Evolutionary conservation across 2,113 vertebrate genomes (phyloP).

Genomic region (Cynopterus brachyotis): DNA sequence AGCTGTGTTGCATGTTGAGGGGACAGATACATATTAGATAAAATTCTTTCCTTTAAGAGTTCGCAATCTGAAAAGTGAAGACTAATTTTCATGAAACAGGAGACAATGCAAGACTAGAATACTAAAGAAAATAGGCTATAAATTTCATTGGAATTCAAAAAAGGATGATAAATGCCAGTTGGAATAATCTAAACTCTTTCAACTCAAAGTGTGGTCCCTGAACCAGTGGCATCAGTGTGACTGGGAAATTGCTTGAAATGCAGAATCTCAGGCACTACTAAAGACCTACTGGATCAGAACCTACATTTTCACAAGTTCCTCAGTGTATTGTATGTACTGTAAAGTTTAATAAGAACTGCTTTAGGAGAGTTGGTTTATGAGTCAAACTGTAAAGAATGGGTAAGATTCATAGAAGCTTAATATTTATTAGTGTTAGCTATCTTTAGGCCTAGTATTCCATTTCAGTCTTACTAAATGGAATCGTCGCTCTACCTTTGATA

Average conservation of each 20-base stretch:
- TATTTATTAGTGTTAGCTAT: not conserved
- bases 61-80: not conserved
- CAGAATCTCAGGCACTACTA: not conserved
- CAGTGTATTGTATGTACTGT: not conserved
- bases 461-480: not conserved
- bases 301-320: not conserved
- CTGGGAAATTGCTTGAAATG: not conserved
- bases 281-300: not conserved
- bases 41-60: not conserved
- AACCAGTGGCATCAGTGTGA: not conserved
- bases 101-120: not conserved
- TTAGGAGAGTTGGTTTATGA: not conserved
- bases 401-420: not conserved
- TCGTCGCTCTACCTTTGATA: not conserved
- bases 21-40: not conserved
- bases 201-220: not conserved
- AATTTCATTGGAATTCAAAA: not conserved
- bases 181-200: not conserved
- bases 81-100: not conserved
- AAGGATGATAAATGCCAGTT: not conserved
- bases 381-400: not conserved
- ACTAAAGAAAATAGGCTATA: not conserved
- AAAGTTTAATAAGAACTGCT: not conserved
- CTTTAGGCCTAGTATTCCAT: not conserved
- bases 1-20: not conserved